These are phyloP conservation scores for Machaerirhynchus nigripectus DNA, from an alignment of 2,113 vertebrate genomes.

Conservation along the genomic window DNA sequence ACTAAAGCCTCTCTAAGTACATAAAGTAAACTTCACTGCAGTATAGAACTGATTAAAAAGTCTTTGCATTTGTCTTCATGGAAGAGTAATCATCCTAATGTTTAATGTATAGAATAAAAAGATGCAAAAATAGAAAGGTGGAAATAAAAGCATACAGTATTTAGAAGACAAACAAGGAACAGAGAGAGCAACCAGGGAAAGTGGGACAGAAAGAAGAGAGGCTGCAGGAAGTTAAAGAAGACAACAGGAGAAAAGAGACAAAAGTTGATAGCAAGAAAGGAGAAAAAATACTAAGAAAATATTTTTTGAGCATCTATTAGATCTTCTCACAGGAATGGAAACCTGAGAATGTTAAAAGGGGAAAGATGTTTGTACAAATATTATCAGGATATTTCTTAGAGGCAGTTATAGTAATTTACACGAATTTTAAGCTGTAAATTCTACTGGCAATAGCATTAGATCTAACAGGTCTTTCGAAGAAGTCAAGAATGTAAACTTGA, in stretches of 20 bases:
- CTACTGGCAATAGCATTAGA: neutral
- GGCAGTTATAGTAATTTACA: neutral
- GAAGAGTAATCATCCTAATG: neutral
- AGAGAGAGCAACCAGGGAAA: neutral
- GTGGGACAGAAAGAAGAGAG: neutral
- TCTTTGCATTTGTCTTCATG: neutral
- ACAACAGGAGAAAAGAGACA: neutral
- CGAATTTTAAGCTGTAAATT: neutral
- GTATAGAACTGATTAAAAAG: neutral
- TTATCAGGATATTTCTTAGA: neutral
- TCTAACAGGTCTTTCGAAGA: neutral
- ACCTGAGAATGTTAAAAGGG: neutral
- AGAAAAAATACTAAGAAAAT: neutral
- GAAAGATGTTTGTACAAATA: neutral
- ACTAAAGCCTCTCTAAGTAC: neutral
- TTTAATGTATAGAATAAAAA: constrained; percentile 29
- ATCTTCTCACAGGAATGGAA: neutral
- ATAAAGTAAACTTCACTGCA: neutral
- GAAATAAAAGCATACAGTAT: neutral
- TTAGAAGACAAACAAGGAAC: neutral
- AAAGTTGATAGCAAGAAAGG: neutral
- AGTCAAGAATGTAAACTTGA: neutral
- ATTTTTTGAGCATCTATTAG: neutral
- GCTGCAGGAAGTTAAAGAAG: neutral
- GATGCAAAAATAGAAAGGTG: neutral